Percentiles rank a stretch among this genome's conserved stretches.
phyloP scores from a whole-genome alignment of 2,888 invertebrate species.

The Xanthostigma xanthostigma region DNA sequence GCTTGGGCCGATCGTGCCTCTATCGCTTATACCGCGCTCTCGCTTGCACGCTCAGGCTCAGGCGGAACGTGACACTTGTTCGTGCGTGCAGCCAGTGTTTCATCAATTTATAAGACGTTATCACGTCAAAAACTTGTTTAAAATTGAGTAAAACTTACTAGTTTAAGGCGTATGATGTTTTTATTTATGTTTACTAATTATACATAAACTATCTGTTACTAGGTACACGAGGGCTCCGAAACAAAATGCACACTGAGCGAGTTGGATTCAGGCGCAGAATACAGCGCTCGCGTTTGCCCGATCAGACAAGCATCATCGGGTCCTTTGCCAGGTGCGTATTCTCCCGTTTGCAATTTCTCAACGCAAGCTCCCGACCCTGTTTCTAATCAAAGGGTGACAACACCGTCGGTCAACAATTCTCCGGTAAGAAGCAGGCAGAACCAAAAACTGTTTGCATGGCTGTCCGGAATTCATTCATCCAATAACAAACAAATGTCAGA shows the following conservation, averaged over 20 bases:
- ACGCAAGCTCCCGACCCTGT: slow-evolving; percentile 28
- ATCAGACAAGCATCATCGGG: slow-evolving; percentile 45
- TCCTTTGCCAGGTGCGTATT: slow-evolving; percentile 54
- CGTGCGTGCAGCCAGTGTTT: too few relatives aligned
- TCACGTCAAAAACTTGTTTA: too few relatives aligned
- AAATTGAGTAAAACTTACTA: too few relatives aligned
- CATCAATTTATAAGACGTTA: too few relatives aligned
- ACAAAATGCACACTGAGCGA: slow-evolving; percentile 46
- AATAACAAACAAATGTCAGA: slow-evolving; percentile 33
- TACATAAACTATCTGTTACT: slow-evolving; percentile 12
- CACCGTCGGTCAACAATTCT: slow-evolving; percentile 14
- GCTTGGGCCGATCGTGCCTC: too few relatives aligned
- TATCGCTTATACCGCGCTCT: too few relatives aligned
- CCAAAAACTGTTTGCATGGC: slow-evolving; percentile 5
- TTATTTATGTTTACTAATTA: too few relatives aligned
- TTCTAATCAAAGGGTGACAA: slow-evolving; percentile 25
- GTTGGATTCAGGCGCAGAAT: slow-evolving; percentile 60
- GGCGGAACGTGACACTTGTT: too few relatives aligned
- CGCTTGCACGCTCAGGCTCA: too few relatives aligned
- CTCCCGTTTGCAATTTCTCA: slow-evolving; percentile 44
- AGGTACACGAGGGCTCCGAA: slow-evolving; percentile 54
- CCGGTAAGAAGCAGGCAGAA: slow-evolving; percentile 14
- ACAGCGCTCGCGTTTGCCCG: slow-evolving; percentile 63
- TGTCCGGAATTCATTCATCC: slow-evolving; percentile 9
- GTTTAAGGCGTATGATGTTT: too few relatives aligned